Conservation (phyloP, 2,888 invertebrate species). For the Dorcus hopei region DNA sequence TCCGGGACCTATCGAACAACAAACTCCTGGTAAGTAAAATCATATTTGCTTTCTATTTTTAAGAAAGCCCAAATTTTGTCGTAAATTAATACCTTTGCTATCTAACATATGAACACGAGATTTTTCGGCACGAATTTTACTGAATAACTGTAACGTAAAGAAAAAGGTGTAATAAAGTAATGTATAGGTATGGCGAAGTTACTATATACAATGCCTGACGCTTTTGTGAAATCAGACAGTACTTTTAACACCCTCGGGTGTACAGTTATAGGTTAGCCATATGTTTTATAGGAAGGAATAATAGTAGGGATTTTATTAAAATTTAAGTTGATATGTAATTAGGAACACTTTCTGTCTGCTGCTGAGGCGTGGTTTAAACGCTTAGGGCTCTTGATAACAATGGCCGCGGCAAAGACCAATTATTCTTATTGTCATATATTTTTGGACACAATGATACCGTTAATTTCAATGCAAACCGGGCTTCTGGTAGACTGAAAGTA, state of each 20-base stretch:
- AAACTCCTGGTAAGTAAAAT: constrained; percentile 42
- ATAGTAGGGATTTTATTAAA: constrained; percentile 39
- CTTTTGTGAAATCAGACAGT: constrained; percentile 28
- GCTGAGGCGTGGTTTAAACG: constrained; percentile 32
- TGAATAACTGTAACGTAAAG: constrained; percentile 22
- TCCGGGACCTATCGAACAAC: constrained; percentile 58
- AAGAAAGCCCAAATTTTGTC: not conserved
- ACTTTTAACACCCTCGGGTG: constrained; percentile 41
- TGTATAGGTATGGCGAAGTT: constrained; percentile 5
- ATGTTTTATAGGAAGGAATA: constrained; percentile 36
- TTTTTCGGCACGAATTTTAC: constrained; percentile 15
- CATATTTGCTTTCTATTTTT: not conserved
- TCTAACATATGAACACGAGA: not conserved
- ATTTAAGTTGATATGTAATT: constrained; percentile 41
- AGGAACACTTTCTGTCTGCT: constrained; percentile 37
- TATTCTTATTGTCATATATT: constrained; percentile 41
- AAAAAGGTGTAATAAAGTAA: constrained; percentile 9
- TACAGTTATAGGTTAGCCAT: constrained; percentile 40
- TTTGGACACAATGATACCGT: constrained; percentile 30
- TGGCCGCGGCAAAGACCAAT: constrained; percentile 38
- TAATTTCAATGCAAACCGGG: constrained; percentile 29
- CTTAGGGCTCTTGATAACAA: constrained; percentile 39
- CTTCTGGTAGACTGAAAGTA: constrained; percentile 7
- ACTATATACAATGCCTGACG: constrained; percentile 16
- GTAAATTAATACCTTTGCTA: not conserved